A percentile compares a stretch with the other conserved stretches of the same genome.
Conservation (phyloP, 2,888 invertebrate genomes). For the Calephelis perditalis region DNA sequence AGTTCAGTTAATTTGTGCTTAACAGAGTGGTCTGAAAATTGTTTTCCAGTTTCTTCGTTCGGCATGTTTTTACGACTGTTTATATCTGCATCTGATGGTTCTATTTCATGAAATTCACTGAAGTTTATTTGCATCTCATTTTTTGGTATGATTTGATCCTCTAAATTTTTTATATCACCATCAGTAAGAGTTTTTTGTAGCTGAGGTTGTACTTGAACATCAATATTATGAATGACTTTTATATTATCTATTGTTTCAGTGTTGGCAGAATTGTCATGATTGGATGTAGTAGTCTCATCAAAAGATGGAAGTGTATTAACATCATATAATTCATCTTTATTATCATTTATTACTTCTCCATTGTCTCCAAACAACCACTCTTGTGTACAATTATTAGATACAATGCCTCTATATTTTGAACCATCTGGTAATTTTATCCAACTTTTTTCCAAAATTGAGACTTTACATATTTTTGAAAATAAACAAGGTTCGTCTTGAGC, state of each 20-base stretch:
- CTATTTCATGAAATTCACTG: constrained; percentile 21
- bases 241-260: constrained; percentile 50
- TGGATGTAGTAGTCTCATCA: constrained; percentile 25
- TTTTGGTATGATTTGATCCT: constrained; percentile 62
- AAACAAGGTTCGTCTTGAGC: constrained; percentile 42
- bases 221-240: constrained; percentile 46
- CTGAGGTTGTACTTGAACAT: constrained; percentile 45
- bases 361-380: constrained; percentile 70
- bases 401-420: constrained; percentile 78
- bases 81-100: constrained; percentile 25
- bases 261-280: constrained; percentile 42
- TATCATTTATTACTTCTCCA: constrained; percentile 41
- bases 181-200: constrained; percentile 46
- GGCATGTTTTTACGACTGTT: constrained; percentile 34
- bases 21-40: constrained; percentile 32
- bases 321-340: constrained; percentile 37
- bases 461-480: constrained; percentile 71
- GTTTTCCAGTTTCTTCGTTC: constrained; percentile 35
- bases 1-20: constrained; percentile 23
- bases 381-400: constrained; percentile 82
- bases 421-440: constrained; percentile 79
- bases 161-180: constrained; percentile 51
- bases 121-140: constrained; percentile 29
- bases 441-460: constrained; percentile 81
- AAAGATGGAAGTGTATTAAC: constrained; percentile 28